Evolutionary conservation across 2,888 invertebrate species (phyloP).

Genomic region (Altica lythri): DNA sequence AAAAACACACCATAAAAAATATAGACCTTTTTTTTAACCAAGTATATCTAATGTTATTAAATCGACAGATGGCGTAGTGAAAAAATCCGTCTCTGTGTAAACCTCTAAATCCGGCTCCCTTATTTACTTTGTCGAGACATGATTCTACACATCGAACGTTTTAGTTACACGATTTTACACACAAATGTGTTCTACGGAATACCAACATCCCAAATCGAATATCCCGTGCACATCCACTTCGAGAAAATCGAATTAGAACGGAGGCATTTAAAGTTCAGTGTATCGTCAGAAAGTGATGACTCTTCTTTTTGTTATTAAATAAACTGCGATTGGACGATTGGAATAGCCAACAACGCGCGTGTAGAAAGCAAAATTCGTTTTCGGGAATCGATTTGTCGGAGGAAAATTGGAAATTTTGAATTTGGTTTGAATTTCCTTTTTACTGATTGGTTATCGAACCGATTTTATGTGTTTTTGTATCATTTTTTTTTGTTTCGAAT

Average conservation of each 20-base stretch:
- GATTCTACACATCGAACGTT: conserved; percentile 37
- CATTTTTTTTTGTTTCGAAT: too few species aligned
- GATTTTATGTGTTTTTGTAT: too few species aligned
- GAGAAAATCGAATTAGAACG: conserved; percentile 32
- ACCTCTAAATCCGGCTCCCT: conserved; percentile 10
- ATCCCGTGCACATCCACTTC: conserved; percentile 25
- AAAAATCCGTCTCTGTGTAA: too few species aligned
- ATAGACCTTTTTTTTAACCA: too few species aligned
- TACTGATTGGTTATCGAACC: conserved; percentile 39
- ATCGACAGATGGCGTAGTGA: too few species aligned
- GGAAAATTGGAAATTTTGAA: conserved; percentile 33
- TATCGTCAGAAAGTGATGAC: conserved; percentile 24
- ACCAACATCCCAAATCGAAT: conserved; percentile 36
- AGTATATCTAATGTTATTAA: too few species aligned
- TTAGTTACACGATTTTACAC: conserved; percentile 38
- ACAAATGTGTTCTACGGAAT: conserved; percentile 33
- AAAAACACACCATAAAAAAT: too few species aligned
- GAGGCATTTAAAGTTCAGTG: conserved; percentile 19
- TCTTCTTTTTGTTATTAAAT: conserved; percentile 31
- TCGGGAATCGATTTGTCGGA: conserved; percentile 23
- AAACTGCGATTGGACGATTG: conserved; percentile 24
- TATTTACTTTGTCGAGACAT: conserved; percentile 38
- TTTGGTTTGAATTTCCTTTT: conserved; percentile 40
- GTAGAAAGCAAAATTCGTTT: conserved; percentile 20
- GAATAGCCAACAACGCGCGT: conserved; percentile 25